Conservation (phyloP, 2,888 invertebrate species). For the Alloplasta piceator region DNA sequence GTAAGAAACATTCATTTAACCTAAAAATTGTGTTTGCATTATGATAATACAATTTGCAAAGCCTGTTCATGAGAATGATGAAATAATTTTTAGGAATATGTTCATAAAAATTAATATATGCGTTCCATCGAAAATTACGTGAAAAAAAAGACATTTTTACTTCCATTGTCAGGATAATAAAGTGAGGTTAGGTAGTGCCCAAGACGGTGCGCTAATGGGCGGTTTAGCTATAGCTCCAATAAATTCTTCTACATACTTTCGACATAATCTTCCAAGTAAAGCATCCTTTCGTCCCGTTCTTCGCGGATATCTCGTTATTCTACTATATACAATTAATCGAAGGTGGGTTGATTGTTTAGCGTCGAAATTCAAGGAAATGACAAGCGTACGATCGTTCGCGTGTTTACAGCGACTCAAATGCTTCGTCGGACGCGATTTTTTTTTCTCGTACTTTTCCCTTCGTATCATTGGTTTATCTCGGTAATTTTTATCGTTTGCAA, state of each 20-base stretch:
- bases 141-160: slow-evolving; percentile 35
- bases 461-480: slow-evolving; percentile 38
- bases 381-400: slow-evolving; percentile 75
- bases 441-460: slow-evolving; percentile 6
- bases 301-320: slow-evolving; percentile 69
- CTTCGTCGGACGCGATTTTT: slow-evolving; percentile 73
- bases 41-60: too few species aligned
- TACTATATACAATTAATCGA: slow-evolving; percentile 74
- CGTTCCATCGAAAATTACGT: slow-evolving; percentile 35
- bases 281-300: slow-evolving; percentile 87
- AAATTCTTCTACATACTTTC: slow-evolving; percentile 92
- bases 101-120: slow-evolving; percentile 7
- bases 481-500: slow-evolving; percentile 33
- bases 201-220: slow-evolving; percentile 27
- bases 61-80: not conserved
- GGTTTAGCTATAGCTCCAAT: slow-evolving; percentile 32
- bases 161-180: slow-evolving; percentile 56
- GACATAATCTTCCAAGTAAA: slow-evolving; percentile 98
- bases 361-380: slow-evolving; percentile 70
- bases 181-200: slow-evolving; percentile 73
- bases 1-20: slow-evolving; percentile 59
- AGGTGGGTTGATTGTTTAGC: slow-evolving; percentile 68
- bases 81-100: slow-evolving; percentile 3
- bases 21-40: slow-evolving; percentile 30
- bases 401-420: slow-evolving; percentile 76